A percentile compares a stretch with the other conserved stretches of the same genome.
Evolutionary conservation across 1,140 invertebrate species (phyloP).

Genomic region (Arctopsyche grandis): DNA sequence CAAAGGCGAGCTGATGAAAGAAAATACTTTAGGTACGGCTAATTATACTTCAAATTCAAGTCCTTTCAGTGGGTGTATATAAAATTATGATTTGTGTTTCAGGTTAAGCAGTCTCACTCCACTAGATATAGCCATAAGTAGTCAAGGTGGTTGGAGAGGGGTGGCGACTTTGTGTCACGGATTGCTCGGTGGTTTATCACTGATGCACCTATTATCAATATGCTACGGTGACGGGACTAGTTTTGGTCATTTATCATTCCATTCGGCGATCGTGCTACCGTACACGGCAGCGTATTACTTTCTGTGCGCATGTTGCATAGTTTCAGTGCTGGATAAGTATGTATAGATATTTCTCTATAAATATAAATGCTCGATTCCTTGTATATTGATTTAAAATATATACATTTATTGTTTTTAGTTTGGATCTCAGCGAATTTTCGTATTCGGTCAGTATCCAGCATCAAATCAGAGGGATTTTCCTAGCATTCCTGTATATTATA

Average conservation of each 20-base stretch:
- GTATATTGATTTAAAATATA: not conserved
- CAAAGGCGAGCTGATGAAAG: slow-evolving; percentile 62
- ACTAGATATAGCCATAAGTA: slow-evolving; percentile 61
- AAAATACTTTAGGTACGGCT: slow-evolving; percentile 61
- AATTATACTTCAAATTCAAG: too few species aligned
- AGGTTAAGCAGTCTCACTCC: slow-evolving; percentile 63
- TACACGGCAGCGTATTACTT: slow-evolving; percentile 65
- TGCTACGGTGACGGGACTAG: slow-evolving; percentile 62
- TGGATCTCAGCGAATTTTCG: slow-evolving; percentile 43
- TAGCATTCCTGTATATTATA: slow-evolving; percentile 61
- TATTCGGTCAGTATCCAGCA: slow-evolving; percentile 57
- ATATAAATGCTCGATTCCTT: not conserved
- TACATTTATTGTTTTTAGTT: slow-evolving; percentile 23
- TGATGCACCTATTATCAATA: slow-evolving; percentile 64
- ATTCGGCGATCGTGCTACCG: slow-evolving; percentile 63
- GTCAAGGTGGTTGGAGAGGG: slow-evolving; percentile 62
- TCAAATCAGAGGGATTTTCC: slow-evolving; percentile 62
- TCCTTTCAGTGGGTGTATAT: too few species aligned
- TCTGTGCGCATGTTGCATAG: slow-evolving; percentile 62
- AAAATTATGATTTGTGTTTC: slow-evolving; percentile 7
- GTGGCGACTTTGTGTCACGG: slow-evolving; percentile 62
- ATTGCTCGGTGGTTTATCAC: slow-evolving; percentile 60
- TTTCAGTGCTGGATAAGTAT: slow-evolving; percentile 65
- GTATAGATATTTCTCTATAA: not conserved
- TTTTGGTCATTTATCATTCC: slow-evolving; percentile 64